A percentile compares a stretch with the other conserved stretches of the same genome.
Conservation (phyloP, 2,888 invertebrate species). For the Blastobasis adustella region DNA sequence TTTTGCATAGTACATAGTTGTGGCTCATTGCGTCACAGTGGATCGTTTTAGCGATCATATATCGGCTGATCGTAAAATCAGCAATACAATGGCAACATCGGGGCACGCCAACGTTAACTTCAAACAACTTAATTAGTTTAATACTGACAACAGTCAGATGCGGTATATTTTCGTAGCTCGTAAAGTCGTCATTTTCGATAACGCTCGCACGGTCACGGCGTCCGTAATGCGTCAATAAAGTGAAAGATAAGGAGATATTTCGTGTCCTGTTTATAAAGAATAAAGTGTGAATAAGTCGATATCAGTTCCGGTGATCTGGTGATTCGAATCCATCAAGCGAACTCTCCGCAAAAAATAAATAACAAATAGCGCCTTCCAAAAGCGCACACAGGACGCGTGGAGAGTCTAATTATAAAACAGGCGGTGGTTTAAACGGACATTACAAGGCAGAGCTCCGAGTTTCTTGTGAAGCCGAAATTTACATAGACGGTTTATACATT, state of each 20-base stretch:
- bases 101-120: not conserved
- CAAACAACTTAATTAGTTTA: not conserved
- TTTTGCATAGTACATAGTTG: no score
- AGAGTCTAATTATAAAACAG: conserved; percentile 3
- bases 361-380: no score
- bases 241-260: conserved; percentile 18
- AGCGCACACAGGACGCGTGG: no score
- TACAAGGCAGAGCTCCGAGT: conserved; percentile 5
- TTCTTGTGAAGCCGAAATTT: conserved; percentile 15
- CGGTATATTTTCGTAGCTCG: not conserved
- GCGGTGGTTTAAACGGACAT: conserved; percentile 1
- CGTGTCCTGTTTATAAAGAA: conserved; percentile 22
- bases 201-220: conserved; percentile 3
- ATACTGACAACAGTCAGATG: no score
- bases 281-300: conserved; percentile 20
- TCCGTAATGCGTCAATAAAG: conserved; percentile 19
- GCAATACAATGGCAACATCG: not conserved
- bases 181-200: not conserved
- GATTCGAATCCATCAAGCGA: conserved; percentile 1
- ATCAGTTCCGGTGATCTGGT: conserved; percentile 16
- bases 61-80: no score
- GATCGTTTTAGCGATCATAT: no score
- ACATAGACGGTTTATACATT: conserved; percentile 22
- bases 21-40: no score
- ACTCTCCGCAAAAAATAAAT: no score